A percentile compares a stretch with the other conserved stretches of the same genome.
These are phyloP conservation scores for Metellina segmentata DNA, from an alignment of 2,888 invertebrate species.

Conservation along the genomic window DNA sequence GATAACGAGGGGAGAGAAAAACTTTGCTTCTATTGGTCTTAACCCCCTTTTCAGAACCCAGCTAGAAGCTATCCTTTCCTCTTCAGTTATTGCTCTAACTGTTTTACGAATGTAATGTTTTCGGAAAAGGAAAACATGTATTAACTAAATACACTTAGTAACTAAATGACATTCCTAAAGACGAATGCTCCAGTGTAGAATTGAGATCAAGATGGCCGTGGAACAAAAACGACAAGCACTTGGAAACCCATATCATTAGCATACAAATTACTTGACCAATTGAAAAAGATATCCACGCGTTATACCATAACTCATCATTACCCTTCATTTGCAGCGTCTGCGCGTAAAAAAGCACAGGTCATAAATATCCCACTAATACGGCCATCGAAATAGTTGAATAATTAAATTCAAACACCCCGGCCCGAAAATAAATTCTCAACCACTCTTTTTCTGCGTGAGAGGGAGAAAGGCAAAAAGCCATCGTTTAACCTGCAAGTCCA, in stretches of 20 bases:
- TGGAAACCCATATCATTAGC: background rate
- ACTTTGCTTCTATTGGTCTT: too few species aligned
- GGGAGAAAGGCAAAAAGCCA: constrained; percentile 3
- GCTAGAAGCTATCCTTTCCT: too few species aligned
- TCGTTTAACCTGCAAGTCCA: constrained; percentile 42
- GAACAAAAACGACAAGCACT: background rate
- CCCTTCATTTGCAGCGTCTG: constrained; percentile 24
- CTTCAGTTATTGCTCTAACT: too few species aligned
- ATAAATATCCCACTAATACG: constrained; percentile 61
- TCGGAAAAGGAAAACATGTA: too few species aligned
- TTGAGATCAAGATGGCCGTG: background rate
- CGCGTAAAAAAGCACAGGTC: constrained; percentile 20
- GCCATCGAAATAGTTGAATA: constrained; percentile 71
- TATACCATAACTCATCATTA: constrained; percentile 22
- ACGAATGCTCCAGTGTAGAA: background rate
- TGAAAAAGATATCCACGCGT: constrained; percentile 20
- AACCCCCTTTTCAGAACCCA: too few species aligned
- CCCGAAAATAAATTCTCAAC: constrained; percentile 63
- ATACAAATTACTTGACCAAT: constrained; percentile 10
- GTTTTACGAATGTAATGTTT: too few species aligned
- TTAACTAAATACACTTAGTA: too few species aligned
- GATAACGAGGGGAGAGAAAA: too few species aligned
- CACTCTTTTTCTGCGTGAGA: constrained; percentile 6
- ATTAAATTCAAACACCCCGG: constrained; percentile 71
- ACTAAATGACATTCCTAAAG: background rate